A percentile compares a stretch with the other conserved stretches of the same genome.
Evolutionary conservation across 2,113 vertebrate genomes (phyloP).

Genomic region (Aegithalos caudatus): DNA sequence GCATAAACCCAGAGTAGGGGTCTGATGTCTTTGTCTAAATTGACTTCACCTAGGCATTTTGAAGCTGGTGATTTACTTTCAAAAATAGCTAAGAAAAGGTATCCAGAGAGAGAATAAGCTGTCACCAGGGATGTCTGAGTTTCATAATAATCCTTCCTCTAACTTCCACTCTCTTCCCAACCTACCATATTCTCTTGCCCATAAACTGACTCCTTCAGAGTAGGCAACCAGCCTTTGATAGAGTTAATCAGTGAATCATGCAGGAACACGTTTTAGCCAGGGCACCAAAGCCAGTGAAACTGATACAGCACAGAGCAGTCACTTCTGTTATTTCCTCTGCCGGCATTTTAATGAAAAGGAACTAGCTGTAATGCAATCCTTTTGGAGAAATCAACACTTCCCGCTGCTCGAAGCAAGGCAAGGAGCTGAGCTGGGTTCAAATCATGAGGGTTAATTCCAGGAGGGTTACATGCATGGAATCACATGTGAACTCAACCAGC

Average conservation of each 20-base stretch:
- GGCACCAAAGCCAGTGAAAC: conserved; percentile 17
- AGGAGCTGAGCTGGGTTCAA: not conserved
- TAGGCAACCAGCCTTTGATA: not conserved
- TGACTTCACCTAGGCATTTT: not conserved
- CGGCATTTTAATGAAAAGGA: conserved; percentile 29
- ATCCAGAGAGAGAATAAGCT: not conserved
- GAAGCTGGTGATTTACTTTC: not conserved
- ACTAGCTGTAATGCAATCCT: conserved; percentile 22
- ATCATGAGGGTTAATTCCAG: not conserved
- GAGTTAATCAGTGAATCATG: not conserved
- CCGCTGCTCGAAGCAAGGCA: not conserved
- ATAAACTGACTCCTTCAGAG: not conserved
- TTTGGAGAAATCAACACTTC: conserved; percentile 33
- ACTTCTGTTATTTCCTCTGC: conserved; percentile 4
- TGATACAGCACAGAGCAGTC: not conserved
- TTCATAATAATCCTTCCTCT: not conserved
- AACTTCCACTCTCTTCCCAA: not conserved
- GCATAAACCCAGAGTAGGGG: not conserved
- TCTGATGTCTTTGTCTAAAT: not conserved
- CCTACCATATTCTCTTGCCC: not conserved
- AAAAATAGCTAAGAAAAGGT: not conserved
- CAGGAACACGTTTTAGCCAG: not conserved
- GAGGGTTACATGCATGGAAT: not conserved
- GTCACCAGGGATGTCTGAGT: not conserved
- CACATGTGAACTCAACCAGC: not conserved